Base-by-base conservation (phyloP, 2,797 vertebrate species). In the Scomberomorus guttatus region DNA sequence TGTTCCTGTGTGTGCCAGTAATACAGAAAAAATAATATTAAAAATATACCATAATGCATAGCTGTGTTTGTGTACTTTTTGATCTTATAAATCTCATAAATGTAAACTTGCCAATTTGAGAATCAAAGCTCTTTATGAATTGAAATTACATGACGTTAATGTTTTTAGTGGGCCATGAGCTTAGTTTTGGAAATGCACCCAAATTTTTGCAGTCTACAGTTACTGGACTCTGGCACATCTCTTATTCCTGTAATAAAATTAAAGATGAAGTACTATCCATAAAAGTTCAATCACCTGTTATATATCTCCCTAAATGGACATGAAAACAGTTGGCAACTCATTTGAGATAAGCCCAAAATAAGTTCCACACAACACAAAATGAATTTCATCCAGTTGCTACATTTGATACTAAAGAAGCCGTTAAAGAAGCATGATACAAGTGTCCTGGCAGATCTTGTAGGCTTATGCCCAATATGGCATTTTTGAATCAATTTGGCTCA, bases 191-290 rank as follows among this genome's bases (percentile, higher is more conserved):
- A 85, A 62, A 74, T 61, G 46, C 0, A 20, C 60, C 61, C 25
- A 77, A 55, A 72, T 68, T 3, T 71, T 34, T 77, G 17, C 61
- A 18, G 58, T 81, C 42, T 90, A 67, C 39, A 63, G 61, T 85
- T 84, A 80, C 86, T 60, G 39, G 25, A 64, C 42, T 66, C 15
- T 62, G 52, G 64, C 61, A 32, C 54, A 85, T 79, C 68, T 86
- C 72, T 55, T 72, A 82, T 87, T 77, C 29, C 59, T 79, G 58
- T 56, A 86, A 83, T 85, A 80, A 75, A 87, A 83, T 82, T 77
- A 79, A 65, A 58, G 68, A 73, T 74, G 57, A 73, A 54, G 17
- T 62, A 27, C 42, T 61, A 51, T 67, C 77, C 67, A 62, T 86
- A 62, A 39, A 68, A 32, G 60, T 50, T 81, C n/a, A 68, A 44